Conservation (phyloP, 37 sponge, comb jelly and placozoan species). For the Halisarca cf. caerulea region DNA sequence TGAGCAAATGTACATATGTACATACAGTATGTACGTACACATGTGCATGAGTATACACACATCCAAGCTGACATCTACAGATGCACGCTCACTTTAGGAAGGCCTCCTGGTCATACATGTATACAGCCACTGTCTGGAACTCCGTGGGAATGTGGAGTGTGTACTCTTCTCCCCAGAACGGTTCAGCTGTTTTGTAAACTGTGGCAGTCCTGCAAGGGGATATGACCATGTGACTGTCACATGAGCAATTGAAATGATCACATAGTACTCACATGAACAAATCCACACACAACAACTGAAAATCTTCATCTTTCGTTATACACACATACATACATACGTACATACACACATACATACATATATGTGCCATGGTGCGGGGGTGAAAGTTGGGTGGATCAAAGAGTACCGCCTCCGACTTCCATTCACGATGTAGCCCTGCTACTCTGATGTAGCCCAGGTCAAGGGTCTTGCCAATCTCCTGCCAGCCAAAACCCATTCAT, state of each 20-base stretch:
- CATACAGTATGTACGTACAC: too few species aligned
- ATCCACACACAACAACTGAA: neutral
- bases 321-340: neutral
- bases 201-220: constrained; percentile 68
- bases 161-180: constrained; percentile 95
- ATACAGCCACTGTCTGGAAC: constrained; percentile 76
- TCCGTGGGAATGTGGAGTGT: constrained; percentile 77
- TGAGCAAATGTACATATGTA: too few species aligned
- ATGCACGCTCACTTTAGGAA: constrained; percentile 53
- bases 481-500: too few species aligned
- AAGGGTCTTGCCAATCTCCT: too few species aligned
- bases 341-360: too few species aligned
- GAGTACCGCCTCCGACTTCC: too few species aligned
- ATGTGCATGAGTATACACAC: too few species aligned
- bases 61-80: neutral
- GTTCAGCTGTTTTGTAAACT: constrained; percentile 71
- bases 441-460: too few species aligned
- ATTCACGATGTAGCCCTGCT: too few species aligned
- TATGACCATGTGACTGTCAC: too few species aligned
- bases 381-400: too few species aligned
- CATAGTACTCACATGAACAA: neutral
- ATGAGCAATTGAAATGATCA: neutral
- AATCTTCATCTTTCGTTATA: neutral
- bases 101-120: constrained; percentile 71
- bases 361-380: too few species aligned